These are phyloP conservation scores for Drosophila pseudoananassae DNA, from an alignment of 1,140 invertebrate genomes.

Conservation along the genomic window DNA sequence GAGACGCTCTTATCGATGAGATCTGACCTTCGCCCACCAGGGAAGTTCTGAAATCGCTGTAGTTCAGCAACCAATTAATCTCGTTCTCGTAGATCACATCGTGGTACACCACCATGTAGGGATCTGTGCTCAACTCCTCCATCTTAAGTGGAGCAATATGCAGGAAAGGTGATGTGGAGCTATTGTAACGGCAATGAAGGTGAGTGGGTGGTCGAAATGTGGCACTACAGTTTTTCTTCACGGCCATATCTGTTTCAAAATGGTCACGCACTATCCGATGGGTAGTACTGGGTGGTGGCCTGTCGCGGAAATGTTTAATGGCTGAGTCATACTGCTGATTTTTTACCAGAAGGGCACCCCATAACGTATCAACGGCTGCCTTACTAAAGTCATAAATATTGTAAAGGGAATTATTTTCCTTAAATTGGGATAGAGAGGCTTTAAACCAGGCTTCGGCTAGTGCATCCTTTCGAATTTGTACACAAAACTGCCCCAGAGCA, in stretches of 20 bases:
- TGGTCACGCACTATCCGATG: background rate
- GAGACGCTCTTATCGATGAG: slow-evolving; percentile 96
- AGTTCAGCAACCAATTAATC: slow-evolving; percentile 92
- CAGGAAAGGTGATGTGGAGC: slow-evolving; percentile 89
- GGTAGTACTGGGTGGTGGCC: background rate
- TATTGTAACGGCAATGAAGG: slow-evolving; percentile 92
- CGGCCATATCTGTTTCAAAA: background rate
- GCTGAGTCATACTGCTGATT: background rate
- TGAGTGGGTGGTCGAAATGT: slow-evolving; percentile 24
- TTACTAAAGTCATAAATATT: background rate
- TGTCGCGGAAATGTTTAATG: background rate
- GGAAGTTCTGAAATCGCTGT: slow-evolving; percentile 94
- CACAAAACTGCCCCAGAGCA: slow-evolving; percentile 22
- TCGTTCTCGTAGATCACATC: slow-evolving; percentile 94
- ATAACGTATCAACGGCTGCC: background rate
- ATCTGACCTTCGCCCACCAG: slow-evolving; percentile 87
- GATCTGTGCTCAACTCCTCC: slow-evolving; percentile 93
- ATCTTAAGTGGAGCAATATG: slow-evolving; percentile 94
- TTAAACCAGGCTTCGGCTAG: slow-evolving; percentile 32
- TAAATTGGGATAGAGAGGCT: slow-evolving; percentile 6
- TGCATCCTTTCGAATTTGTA: background rate
- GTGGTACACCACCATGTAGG: slow-evolving; percentile 94
- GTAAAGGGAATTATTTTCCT: background rate
- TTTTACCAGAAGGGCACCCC: background rate
- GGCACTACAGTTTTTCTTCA: slow-evolving; percentile 2